Conservation (phyloP, 2,888 invertebrate species). For the Mayetiola destructor region DNA sequence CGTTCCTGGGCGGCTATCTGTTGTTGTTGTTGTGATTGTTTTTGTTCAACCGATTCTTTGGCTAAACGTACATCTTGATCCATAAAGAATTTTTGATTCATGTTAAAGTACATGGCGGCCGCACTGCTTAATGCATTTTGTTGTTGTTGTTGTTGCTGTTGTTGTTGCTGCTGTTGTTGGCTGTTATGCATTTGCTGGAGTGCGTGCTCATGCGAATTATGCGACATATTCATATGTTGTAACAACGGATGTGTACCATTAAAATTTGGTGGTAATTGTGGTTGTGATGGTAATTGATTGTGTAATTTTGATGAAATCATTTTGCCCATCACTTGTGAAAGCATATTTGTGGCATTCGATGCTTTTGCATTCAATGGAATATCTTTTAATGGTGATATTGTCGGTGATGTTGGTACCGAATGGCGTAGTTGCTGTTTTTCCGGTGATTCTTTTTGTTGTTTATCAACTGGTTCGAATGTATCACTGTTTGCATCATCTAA, state of each 20-base stretch:
- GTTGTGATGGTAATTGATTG: constrained; percentile 33
- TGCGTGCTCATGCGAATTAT: constrained; percentile 26
- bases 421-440: background rate
- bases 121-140: constrained; percentile 49
- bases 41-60: constrained; percentile 46
- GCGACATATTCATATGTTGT: constrained; percentile 39
- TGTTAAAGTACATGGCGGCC: constrained; percentile 60
- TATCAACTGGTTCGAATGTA: constrained; percentile 36
- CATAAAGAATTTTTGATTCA: constrained; percentile 61
- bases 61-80: constrained; percentile 66
- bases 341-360: constrained; percentile 38
- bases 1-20: constrained; percentile 38
- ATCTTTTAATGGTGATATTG: constrained; percentile 22
- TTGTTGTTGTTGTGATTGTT: constrained; percentile 39
- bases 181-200: constrained; percentile 21
- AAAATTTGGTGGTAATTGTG: constrained; percentile 44
- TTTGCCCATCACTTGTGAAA: constrained; percentile 50
- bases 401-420: constrained; percentile 22
- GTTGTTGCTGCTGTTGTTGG: constrained; percentile 27
- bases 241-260: constrained; percentile 43
- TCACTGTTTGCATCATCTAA: constrained; percentile 60
- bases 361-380: constrained; percentile 22
- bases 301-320: constrained; percentile 51
- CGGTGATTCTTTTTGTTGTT: constrained; percentile 17
- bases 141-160: constrained; percentile 40